Base-by-base conservation (phyloP, 1,140 invertebrate genomes). In the Dufourea novaeangliae region DNA sequence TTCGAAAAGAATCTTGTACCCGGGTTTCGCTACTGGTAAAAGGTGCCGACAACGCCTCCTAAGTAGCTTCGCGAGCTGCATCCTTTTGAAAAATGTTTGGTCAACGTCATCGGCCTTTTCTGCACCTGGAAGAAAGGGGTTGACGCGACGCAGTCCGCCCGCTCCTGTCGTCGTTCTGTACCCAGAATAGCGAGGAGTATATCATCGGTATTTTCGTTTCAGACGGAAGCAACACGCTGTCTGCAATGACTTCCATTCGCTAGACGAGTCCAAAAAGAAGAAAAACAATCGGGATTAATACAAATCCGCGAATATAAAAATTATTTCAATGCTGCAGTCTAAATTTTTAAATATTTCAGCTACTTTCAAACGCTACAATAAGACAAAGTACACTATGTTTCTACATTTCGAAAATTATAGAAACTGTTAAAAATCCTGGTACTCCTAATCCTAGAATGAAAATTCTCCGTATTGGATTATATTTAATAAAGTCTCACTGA, bases 31-130 rank as follows among this genome's bases (percentile, higher is more conserved):
- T 67, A 69, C 32, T 59, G 64, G 78, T 74, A 77, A 86, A 88
- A 90, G 86, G 88, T 85, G 86, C 89, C 89, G 89, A 90, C 88
- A 57, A 79, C 62, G 82, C 76, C 82, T 85, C 81, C 73, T 83
- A 83, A 88, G 87, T 87, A 87, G 84, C 59, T 86, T 86, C 83
- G 74, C 68, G 75, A 57, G 68, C 71, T 62, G 76, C 69, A 46
- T 39, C 57, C 62, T 63, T 44, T 70, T 81, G 64, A 75, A 86
- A 50, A 83, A 85, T 89, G 89, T 89, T 90, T 90, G 82, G 69
- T 67, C 76, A 87, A 79, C 87, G 83, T 88, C 80, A 68, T 34
- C 56, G 66, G 39, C 61, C 69, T 68, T 83, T 86, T 84, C 67
- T 78, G 70, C 86, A 89, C 82, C 88, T 88, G 88, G 85, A 57